Base-by-base conservation (phyloP, 2,888 invertebrate genomes). In the Parochlus steinenii region DNA sequence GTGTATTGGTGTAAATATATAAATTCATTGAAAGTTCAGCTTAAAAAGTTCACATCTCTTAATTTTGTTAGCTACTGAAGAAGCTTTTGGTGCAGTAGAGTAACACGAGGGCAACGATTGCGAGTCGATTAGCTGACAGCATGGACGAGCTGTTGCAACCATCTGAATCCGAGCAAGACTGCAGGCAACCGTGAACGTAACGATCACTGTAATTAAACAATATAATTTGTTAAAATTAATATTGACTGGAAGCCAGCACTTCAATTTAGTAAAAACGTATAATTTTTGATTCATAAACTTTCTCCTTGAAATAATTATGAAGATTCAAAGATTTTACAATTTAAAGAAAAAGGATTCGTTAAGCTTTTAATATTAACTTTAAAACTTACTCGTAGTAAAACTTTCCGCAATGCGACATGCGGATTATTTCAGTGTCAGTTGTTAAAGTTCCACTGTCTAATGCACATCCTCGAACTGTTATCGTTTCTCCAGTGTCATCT, bases 341-440 rank as follows among this genome's bases (percentile, higher is more conserved):
- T 10, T 30, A 22, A 7, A 11, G 15, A 12, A 11, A 5, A 5
- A 18, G 10, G 6, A 12, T 18, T 18, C 16, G 6, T 5, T 31
- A 11, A 17, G 27, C 12, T 26, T 26, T 26, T 11, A 12, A 17
- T 14, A 32, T 18, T 3, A 24, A 14, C 22, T 33, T 34, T 17
- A 31, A 30, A 26, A 46, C 56, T 57, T 53, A 86, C 81, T 87
- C 75, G 51, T 85, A 92, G 55, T 80, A 81, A 62, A 95, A 90
- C 45, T 85, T 72, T 19, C 95, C 95, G 55, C 95, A 95, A 57
- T 95, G 93, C n/a, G 89, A 89, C 82, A 90, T 89, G 44, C 95
- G 67, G 33, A 93, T 83, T 40, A 95, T 79, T 64, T 95, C 95
- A 1, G 93, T 93, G 59, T 95, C 93, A 0, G 90, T 89, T 36